Conservation (phyloP, 2,797 vertebrate genomes). For the Spinus pinus region DNA sequence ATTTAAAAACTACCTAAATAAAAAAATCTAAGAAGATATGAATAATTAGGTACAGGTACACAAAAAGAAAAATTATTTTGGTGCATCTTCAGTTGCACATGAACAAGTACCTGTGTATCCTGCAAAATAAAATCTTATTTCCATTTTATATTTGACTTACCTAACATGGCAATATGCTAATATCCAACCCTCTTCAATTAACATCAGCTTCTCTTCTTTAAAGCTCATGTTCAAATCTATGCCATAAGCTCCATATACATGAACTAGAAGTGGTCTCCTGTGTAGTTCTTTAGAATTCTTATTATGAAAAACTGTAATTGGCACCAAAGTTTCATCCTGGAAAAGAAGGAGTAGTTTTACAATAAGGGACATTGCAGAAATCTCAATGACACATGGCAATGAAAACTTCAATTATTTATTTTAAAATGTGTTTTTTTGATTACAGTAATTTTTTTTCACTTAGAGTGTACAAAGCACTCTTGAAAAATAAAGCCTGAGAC, state of each 20-base stretch:
- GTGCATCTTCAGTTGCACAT: background rate
- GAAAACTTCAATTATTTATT: conserved; percentile 70
- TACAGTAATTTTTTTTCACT: conserved; percentile 70
- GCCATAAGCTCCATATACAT: conserved; percentile 96
- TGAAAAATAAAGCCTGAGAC: conserved; percentile 57
- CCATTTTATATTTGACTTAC: conserved; percentile 70
- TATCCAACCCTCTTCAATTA: conserved; percentile 91
- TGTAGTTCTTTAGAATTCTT: conserved; percentile 72
- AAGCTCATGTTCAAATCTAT: conserved; percentile 91
- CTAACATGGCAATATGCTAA: conserved; percentile 96
- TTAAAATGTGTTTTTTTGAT: conserved; percentile 63
- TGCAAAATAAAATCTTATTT: background rate
- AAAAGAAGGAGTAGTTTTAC: conserved; percentile 67
- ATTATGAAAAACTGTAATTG: conserved; percentile 88
- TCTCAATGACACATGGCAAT: conserved; percentile 57
- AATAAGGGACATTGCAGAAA: conserved; percentile 63
- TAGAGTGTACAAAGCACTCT: conserved; percentile 60
- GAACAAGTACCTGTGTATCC: background rate
- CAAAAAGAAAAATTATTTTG: background rate
- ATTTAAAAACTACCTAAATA: background rate
- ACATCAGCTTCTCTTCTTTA: conserved; percentile 85
- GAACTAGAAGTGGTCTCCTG: conserved; percentile 85
- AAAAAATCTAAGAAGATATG: background rate
- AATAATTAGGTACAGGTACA: background rate
- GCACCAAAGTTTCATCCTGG: conserved; percentile 89